These are phyloP conservation scores for Cydia pomonella DNA, from an alignment of 1,140 invertebrate genomes.

Conservation along the genomic window DNA sequence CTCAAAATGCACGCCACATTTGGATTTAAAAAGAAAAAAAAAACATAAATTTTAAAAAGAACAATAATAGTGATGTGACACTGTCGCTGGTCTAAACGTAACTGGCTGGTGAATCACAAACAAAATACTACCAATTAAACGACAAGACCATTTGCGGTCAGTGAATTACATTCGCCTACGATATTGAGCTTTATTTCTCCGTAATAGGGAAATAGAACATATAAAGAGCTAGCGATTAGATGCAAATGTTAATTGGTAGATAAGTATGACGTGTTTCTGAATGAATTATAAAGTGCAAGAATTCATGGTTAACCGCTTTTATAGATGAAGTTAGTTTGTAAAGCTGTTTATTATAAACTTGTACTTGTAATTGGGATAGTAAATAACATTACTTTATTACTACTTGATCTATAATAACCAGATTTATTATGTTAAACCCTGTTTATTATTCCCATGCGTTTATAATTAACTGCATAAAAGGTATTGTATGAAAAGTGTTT, in stretches of 20 bases:
- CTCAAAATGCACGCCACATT: slow-evolving; percentile 24
- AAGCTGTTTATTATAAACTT: slow-evolving; percentile 16
- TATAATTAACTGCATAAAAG: too few relatives aligned
- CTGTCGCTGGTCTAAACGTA: slow-evolving; percentile 45
- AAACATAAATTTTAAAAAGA: slow-evolving; percentile 46
- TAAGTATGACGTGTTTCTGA: slow-evolving; percentile 39
- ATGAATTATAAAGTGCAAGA: slow-evolving; percentile 37
- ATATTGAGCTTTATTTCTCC: slow-evolving; percentile 20
- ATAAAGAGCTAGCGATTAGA: background rate
- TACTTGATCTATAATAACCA: background rate
- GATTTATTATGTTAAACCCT: too few relatives aligned
- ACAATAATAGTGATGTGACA: slow-evolving; percentile 47
- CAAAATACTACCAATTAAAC: slow-evolving; percentile 73
- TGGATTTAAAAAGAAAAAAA: slow-evolving; percentile 38
- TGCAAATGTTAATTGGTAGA: slow-evolving; percentile 22
- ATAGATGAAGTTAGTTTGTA: background rate
- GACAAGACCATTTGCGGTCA: slow-evolving; percentile 40
- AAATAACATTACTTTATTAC: slow-evolving; percentile 3
- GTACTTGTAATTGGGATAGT: background rate
- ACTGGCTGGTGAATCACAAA: slow-evolving; percentile 70
- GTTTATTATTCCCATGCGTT: too few relatives aligned
- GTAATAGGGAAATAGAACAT: slow-evolving; percentile 26
- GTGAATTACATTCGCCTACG: slow-evolving; percentile 20
- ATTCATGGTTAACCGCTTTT: slow-evolving; percentile 3
- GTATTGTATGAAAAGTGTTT: too few relatives aligned